Evolutionary conservation across 1,140 invertebrate genomes (phyloP).

Genomic region (Drosophila erecta): DNA sequence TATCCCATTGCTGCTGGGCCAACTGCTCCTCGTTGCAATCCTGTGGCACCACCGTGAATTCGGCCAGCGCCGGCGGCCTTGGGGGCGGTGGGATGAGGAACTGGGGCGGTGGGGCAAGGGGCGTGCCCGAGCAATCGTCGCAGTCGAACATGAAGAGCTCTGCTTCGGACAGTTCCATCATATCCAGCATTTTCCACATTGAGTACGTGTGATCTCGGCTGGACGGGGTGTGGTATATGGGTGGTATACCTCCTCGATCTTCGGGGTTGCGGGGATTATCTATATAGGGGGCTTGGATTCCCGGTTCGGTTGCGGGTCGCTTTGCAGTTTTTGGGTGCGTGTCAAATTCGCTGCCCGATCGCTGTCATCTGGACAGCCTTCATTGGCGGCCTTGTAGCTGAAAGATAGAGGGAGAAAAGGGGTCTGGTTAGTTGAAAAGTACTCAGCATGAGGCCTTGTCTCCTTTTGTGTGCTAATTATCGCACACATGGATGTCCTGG

Average conservation of each 20-base stretch:
- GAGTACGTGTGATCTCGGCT: conserved; percentile 21
- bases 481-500: conserved; percentile 48
- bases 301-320: conserved; percentile 25
- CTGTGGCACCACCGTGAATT: conserved; percentile 65
- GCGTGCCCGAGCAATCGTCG: conserved; percentile 86
- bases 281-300: conserved; percentile 1
- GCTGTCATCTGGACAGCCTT: conserved; percentile 73
- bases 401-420: conserved; percentile 10
- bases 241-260: conserved; percentile 12
- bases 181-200: conserved; percentile 84
- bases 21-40: conserved; percentile 77
- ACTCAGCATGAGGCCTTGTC: conserved; percentile 29
- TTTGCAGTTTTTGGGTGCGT: conserved; percentile 46
- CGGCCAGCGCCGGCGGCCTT: conserved; percentile 86
- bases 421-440: conserved; percentile 42
- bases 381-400: conserved; percentile 65
- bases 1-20: conserved; percentile 81
- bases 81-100: conserved; percentile 87
- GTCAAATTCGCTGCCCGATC: conserved; percentile 74
- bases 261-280: conserved; percentile 11
- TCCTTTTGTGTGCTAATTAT: conserved; percentile 57
- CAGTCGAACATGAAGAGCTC: conserved; percentile 80
- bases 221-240: conserved; percentile 1
- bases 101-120: conserved; percentile 87
- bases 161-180: conserved; percentile 62